Conservation (phyloP, 1,140 invertebrate species). For the Pantala flavescens region DNA sequence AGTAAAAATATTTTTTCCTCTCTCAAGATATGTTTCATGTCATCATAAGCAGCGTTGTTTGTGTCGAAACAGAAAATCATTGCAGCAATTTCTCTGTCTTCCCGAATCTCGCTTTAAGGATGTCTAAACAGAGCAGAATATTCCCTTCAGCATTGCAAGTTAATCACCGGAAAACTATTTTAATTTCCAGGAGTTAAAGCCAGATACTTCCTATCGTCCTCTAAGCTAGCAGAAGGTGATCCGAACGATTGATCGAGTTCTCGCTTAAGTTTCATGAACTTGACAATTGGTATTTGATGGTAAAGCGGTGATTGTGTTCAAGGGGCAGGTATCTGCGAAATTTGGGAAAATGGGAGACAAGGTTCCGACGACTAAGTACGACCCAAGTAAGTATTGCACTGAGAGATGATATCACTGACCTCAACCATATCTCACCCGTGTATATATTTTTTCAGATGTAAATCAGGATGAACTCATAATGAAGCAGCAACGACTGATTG, state of each 20-base stretch:
- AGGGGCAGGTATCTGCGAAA: neutral
- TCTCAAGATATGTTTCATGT: no score
- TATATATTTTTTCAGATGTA: conserved; percentile 37
- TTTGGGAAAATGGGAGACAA: neutral
- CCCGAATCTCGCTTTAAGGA: no score
- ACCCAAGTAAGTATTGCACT: neutral
- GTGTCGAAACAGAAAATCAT: no score
- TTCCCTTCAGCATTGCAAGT: no score
- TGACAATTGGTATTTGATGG: neutral
- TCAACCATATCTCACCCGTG: neutral
- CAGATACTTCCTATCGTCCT: neutral
- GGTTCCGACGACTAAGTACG: neutral
- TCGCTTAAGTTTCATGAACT: neutral
- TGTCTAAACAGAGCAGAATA: no score
- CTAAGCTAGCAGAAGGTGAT: neutral
- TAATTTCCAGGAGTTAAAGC: neutral
- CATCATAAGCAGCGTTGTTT: no score
- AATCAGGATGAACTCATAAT: conserved; percentile 89
- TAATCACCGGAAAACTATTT: no score
- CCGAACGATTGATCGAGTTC: neutral
- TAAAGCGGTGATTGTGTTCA: neutral
- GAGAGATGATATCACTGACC: neutral
- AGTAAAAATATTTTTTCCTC: no score
- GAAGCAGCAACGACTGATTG: conserved; percentile 82
- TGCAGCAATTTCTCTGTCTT: no score